Conservation (phyloP, 2,113 vertebrate species). For the Sapajus apella region DNA sequence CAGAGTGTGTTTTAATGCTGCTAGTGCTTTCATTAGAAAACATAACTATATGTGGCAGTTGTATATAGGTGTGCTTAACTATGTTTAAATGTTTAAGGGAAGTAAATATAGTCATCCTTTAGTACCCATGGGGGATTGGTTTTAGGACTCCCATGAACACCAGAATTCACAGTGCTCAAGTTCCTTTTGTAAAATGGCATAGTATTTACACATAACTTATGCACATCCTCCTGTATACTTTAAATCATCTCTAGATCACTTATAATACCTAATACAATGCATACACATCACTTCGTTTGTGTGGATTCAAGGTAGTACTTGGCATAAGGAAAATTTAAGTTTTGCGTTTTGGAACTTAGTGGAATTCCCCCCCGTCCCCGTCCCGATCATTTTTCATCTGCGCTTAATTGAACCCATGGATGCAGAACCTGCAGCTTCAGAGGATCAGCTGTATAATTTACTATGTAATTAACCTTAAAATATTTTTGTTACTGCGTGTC, state of each 20-base stretch:
- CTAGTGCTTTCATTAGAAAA: background rate
- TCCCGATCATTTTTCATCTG: background rate
- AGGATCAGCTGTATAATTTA: background rate
- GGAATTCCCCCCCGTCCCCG: background rate
- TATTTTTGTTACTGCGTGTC: conserved; percentile 19
- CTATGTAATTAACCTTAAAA: background rate
- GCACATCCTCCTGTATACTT: background rate
- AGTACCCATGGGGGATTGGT: background rate
- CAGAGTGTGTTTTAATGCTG: background rate
- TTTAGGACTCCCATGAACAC: background rate
- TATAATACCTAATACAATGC: background rate
- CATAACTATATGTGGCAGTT: background rate
- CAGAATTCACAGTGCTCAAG: background rate
- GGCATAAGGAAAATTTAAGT: background rate
- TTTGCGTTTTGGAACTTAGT: background rate
- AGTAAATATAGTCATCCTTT: background rate
- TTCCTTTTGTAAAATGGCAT: background rate
- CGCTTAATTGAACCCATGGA: background rate
- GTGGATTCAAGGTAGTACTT: background rate
- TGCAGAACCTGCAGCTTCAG: background rate
- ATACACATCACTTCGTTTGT: background rate
- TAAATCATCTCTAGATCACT: background rate
- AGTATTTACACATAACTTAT: background rate
- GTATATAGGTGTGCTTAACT: background rate
- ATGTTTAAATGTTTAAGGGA: background rate